Base-by-base conservation (phyloP, 2,113 vertebrate genomes). In the Pantherophis guttatus region DNA sequence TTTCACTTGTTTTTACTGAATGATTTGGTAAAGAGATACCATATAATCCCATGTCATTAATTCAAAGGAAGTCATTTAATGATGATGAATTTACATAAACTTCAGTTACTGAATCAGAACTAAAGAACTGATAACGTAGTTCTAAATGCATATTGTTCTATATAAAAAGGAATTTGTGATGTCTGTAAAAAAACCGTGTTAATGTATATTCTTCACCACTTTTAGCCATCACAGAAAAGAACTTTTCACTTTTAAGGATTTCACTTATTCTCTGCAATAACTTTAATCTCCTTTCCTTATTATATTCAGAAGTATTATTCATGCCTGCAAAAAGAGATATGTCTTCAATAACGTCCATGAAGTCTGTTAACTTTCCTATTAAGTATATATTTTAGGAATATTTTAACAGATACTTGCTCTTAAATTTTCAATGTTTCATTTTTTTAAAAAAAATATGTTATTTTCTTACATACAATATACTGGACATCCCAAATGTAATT, bases 31-130 rank as follows among this genome's bases (percentile, higher is more conserved):
- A 94, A 93, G 92, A 39, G 52, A 93, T n/a, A 88, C 17, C 57
- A 48, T 53, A 92, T 55, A 93, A 95, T 0, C 1, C 94, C 3
- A 55, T 58, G 44, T 9, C 91, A 92, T 81, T 91, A 94, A 93
- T 92, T 62, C 53, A 91, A 65, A 95, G 92, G 90, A 94, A 92
- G 88, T 89, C 58, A 93, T 24, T 70, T 90, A 92, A 90, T 88
- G 52, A 89, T 75, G 23, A 5, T 93, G 87, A 92, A 96, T 95
- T 95, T 96, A 94, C 24, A 15, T 94, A 93, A 90, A 50, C 91
- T 52, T 55, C 26, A 93, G 48, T 7, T 9, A 6, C 1, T 94
- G 93, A 91, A 59, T 94, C 50, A 19, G 92, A 91, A 48, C 44
- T 75, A 6, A 87, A 87, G 33, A 89, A 91, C 90, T n/a, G 0